Conservation (phyloP, 2,888 invertebrate species). For the Chromoteleia sp. region DNA sequence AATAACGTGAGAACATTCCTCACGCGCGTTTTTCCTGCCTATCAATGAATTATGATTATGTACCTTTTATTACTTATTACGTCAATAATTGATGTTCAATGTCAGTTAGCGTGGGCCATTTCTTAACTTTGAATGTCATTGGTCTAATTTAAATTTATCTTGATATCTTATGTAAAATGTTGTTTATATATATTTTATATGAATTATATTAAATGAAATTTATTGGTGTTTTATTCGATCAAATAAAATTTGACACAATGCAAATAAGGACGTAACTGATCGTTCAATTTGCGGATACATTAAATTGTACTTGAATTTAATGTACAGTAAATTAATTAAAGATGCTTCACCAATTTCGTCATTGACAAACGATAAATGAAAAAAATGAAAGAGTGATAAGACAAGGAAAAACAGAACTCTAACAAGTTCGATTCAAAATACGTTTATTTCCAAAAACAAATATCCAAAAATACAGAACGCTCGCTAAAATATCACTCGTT, state of each 20-base stretch:
- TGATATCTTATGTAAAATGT: too few relatives aligned
- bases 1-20: constrained; percentile 47
- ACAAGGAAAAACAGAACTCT: constrained; percentile 15
- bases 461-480: constrained; percentile 28
- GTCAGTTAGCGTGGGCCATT: background rate
- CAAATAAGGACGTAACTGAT: too few relatives aligned
- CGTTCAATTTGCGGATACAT: too few relatives aligned
- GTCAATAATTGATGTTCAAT: too few relatives aligned
- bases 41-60: background rate
- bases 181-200: too few relatives aligned
- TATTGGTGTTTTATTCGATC: too few relatives aligned
- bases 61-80: too few relatives aligned
- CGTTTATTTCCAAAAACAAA: constrained; percentile 29
- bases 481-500: constrained; percentile 25
- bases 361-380: background rate
- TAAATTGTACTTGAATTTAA: too few relatives aligned
- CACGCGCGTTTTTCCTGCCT: background rate
- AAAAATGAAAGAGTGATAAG: constrained; percentile 13
- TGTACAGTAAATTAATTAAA: too few relatives aligned
- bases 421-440: constrained; percentile 10
- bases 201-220: background rate
- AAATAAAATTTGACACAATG: too few relatives aligned
- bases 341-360: background rate
- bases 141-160: constrained; percentile 29
- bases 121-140: constrained; percentile 40